These are phyloP conservation scores for Anoplopoma fimbria DNA, from an alignment of 2,113 vertebrate genomes.

Conservation along the genomic window DNA sequence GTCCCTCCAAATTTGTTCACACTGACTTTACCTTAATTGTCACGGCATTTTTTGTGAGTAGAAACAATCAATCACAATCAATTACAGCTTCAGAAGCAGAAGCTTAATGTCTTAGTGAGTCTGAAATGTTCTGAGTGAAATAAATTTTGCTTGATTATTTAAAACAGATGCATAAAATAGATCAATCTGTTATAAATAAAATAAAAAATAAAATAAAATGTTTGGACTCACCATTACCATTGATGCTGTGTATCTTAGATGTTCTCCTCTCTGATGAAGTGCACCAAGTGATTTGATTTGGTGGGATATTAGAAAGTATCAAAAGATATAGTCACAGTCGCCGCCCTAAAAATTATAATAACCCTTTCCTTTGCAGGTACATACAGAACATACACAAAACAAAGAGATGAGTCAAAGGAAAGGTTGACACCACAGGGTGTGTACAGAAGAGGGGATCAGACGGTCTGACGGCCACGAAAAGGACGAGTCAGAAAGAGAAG, in stretches of 20 bases:
- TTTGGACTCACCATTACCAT: conserved; percentile 68
- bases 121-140: background rate
- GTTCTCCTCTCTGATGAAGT: conserved; percentile 34
- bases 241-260: conserved; percentile 20
- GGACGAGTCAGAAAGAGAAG: background rate
- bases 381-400: conserved; percentile 2
- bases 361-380: background rate
- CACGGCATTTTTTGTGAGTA: background rate
- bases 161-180: background rate
- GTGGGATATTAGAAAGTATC: conserved; percentile 18
- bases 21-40: background rate
- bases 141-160: background rate
- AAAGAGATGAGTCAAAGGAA: conserved; percentile 71
- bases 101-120: background rate
- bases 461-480: background rate
- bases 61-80: background rate
- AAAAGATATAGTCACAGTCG: conserved; percentile 25
- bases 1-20: background rate
- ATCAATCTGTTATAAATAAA: background rate
- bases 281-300: conserved; percentile 22
- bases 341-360: conserved; percentile 52
- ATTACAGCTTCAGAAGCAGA: background rate
- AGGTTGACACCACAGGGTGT: conserved; percentile 56
- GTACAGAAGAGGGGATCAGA: background rate
- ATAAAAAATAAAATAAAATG: background rate